Percentiles rank a stretch among this genome's conserved stretches.
Evolutionary conservation across 2,113 vertebrate genomes (phyloP).

Genomic region (Rafetus swinhoei): DNA sequence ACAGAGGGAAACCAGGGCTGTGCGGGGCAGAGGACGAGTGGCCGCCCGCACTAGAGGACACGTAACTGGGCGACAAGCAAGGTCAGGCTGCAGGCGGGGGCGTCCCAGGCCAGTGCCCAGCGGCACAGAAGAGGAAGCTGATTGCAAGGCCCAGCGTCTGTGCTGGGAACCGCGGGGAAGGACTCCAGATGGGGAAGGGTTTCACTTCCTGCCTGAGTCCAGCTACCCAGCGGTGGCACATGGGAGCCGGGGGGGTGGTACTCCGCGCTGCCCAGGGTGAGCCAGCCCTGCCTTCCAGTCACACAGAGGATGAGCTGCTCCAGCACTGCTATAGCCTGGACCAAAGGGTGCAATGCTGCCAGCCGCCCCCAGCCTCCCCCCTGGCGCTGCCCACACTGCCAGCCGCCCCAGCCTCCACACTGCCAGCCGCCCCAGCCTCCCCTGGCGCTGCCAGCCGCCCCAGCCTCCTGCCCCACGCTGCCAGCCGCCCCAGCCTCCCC

Average conservation of each 20-base stretch:
- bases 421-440: too few species aligned
- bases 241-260: neutral
- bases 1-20: too few species aligned
- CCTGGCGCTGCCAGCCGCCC: too few species aligned
- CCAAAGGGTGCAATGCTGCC: neutral
- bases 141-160: neutral
- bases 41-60: rapidly evolving
- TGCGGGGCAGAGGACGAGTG: too few species aligned
- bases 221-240: neutral
- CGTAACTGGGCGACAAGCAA: neutral
- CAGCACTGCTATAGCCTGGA: neutral
- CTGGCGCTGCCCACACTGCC: too few species aligned
- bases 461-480: too few species aligned
- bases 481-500: too few species aligned
- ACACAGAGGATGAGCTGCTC: neutral
- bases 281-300: too few species aligned
- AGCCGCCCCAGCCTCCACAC: too few species aligned
- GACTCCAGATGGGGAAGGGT: neutral
- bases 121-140: neutral
- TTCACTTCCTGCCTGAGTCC: neutral
- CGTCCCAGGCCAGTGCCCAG: neutral
- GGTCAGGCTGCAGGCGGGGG: neutral
- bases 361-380: too few species aligned
- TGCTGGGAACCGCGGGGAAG: neutral
- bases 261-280: too few species aligned